Percentiles rank a stretch among this genome's conserved stretches.
phyloP scores from a whole-genome alignment of 2,113 vertebrate species.

The Psilopogon haemacephalus region DNA sequence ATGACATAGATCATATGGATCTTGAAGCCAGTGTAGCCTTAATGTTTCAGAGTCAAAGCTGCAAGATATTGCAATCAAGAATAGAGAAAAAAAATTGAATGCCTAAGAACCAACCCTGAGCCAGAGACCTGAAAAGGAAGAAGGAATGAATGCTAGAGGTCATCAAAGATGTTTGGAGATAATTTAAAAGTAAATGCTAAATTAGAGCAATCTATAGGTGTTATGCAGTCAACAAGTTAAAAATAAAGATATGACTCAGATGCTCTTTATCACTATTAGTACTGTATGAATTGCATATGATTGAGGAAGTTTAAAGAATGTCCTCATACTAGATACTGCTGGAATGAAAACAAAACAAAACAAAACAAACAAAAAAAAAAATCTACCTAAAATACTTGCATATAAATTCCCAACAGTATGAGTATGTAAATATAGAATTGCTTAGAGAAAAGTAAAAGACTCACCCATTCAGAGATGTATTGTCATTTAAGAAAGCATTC shows the following conservation, averaged over 20 bases:
- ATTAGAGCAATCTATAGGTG: background rate
- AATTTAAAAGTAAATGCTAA: conserved; percentile 12
- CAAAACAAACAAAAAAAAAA: background rate
- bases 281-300: background rate
- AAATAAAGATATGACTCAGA: conserved; percentile 29
- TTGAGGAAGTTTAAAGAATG: background rate
- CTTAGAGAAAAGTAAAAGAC: background rate
- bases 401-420: background rate
- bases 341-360: background rate
- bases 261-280: background rate
- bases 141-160: background rate
- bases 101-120: background rate
- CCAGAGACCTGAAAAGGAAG: background rate
- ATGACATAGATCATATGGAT: background rate
- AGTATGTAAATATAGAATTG: background rate
- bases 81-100: conserved; percentile 7
- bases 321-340: background rate
- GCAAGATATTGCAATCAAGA: background rate
- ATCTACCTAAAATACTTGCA: background rate
- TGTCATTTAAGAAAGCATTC: background rate
- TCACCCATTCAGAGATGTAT: background rate
- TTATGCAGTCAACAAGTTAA: background rate
- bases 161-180: background rate
- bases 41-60: background rate
- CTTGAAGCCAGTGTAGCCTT: background rate